Conservation (phyloP, 2,888 invertebrate species). For the Habrosyne pyritoides region DNA sequence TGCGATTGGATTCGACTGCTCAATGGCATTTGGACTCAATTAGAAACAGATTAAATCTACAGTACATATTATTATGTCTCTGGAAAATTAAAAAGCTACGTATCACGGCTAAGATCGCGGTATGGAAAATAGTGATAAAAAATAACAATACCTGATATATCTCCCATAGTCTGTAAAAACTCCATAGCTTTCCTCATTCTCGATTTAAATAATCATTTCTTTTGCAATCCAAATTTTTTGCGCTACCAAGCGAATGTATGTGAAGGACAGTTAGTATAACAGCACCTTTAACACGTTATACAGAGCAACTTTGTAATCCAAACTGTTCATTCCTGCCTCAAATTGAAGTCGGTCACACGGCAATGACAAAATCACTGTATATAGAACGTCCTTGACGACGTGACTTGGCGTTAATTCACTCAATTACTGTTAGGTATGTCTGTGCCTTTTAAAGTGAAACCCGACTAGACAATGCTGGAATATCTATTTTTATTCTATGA, state of each 20-base stretch:
- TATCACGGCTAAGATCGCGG: too few relatives aligned
- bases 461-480: too few relatives aligned
- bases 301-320: background rate
- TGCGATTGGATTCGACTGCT: too few relatives aligned
- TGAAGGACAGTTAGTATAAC: background rate
- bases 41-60: too few relatives aligned
- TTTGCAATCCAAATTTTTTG: too few relatives aligned
- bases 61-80: too few relatives aligned
- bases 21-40: too few relatives aligned
- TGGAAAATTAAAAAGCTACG: too few relatives aligned
- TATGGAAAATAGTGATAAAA: background rate
- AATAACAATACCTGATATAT: conserved; percentile 9
- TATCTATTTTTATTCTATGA: too few relatives aligned
- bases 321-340: background rate
- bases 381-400: background rate
- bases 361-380: background rate
- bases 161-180: conserved; percentile 12
- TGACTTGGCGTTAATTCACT: background rate
- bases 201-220: too few relatives aligned
- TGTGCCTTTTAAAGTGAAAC: too few relatives aligned
- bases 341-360: background rate
- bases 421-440: background rate
- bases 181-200: conserved; percentile 6
- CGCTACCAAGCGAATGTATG: too few relatives aligned
- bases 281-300: background rate